phyloP scores from a whole-genome alignment of 2,888 invertebrate genomes.

The Elmis aenea region DNA sequence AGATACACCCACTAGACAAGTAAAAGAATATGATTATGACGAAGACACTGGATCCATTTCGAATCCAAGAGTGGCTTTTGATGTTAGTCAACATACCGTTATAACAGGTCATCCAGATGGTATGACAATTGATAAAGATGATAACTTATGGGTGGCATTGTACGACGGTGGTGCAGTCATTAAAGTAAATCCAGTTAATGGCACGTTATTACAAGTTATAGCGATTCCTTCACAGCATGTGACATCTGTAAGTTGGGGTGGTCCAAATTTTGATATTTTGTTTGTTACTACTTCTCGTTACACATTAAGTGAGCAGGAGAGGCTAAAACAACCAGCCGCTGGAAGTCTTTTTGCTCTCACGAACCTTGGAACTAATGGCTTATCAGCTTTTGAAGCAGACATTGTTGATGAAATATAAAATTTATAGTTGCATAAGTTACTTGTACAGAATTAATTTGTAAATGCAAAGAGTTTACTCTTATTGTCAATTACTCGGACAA shows the following conservation, averaged over 20 bases:
- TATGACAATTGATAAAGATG: constrained; percentile 75
- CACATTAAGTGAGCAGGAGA: constrained; percentile 30
- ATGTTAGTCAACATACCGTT: constrained; percentile 21
- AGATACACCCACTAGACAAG: constrained; percentile 62
- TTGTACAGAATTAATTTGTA: no score
- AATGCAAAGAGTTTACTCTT: no score
- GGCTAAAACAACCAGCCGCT: constrained; percentile 44
- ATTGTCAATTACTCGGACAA: no score
- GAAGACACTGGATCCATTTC: constrained; percentile 51
- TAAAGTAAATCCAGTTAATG: constrained; percentile 47
- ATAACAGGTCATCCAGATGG: constrained; percentile 40
- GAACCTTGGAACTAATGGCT: constrained; percentile 35
- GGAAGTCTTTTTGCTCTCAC: constrained; percentile 43
- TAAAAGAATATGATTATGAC: constrained; percentile 68
- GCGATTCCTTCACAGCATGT: constrained; percentile 53
- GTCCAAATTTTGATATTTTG: constrained; percentile 53
- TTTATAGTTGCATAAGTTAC: constrained; percentile 12
- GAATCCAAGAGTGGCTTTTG: constrained; percentile 32
- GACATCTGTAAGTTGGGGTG: constrained; percentile 63
- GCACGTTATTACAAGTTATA: constrained; percentile 47
- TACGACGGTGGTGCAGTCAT: constrained; percentile 60
- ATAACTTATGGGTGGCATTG: constrained; percentile 72
- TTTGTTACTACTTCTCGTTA: constrained; percentile 56
- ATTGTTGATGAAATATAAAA: constrained; percentile 26
- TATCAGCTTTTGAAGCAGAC: constrained; percentile 34